Evolutionary conservation across 2,113 vertebrate genomes (phyloP).

Genomic region (Carassius gibelio): DNA sequence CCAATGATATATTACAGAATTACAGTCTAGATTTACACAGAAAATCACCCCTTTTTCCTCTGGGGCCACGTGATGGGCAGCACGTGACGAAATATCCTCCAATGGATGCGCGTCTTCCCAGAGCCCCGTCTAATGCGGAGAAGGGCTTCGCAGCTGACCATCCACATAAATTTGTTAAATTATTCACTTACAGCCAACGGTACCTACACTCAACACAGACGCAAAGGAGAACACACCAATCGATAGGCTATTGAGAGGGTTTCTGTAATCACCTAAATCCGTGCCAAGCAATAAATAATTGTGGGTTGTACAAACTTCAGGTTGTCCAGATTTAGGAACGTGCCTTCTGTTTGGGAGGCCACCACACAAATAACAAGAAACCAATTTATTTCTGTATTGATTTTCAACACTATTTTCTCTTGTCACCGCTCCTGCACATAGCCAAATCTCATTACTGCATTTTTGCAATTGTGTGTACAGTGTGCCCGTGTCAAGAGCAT

Average conservation of each 20-base stretch:
- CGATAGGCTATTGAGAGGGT: conserved; percentile 50
- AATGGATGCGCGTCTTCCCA: no score
- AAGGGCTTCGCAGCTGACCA: no score
- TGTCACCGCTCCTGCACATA: conserved; percentile 41
- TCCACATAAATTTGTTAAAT: no score
- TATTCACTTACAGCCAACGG: no score
- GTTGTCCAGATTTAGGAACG: conserved; percentile 25
- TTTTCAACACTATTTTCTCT: conserved; percentile 56
- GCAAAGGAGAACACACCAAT: conserved; percentile 48
- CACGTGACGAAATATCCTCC: no score
- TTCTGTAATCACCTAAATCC: conserved; percentile 50
- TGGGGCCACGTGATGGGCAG: no score
- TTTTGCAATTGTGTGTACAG: conserved; percentile 4
- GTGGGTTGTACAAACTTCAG: conserved; percentile 32
- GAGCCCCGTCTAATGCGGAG: no score
- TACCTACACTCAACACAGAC: conserved; percentile 28
- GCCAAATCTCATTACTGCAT: conserved; percentile 31
- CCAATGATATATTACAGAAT: no score
- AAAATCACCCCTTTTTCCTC: no score
- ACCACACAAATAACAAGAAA: conserved; percentile 62
- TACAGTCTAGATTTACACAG: no score
- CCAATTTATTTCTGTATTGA: conserved; percentile 70
- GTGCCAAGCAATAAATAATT: conserved; percentile 16
- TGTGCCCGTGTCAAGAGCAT: conserved; percentile 28
- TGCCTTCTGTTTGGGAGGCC: conserved; percentile 42